Evolutionary conservation across 1,140 invertebrate genomes (phyloP), one percentile per base, ranked within the genome.

Genomic region (Ephestia elutella): DNA sequence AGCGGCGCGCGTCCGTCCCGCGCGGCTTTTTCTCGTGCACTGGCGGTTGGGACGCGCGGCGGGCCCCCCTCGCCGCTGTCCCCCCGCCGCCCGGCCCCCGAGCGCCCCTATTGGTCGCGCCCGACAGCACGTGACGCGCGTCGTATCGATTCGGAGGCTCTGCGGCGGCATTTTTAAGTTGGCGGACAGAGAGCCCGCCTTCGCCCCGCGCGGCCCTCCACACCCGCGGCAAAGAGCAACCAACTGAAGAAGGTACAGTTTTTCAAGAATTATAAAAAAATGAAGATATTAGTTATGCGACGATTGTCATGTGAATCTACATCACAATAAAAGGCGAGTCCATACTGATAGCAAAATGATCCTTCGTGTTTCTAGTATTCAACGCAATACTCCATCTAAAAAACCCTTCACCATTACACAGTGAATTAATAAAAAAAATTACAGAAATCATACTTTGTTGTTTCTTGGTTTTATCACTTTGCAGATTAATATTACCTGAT

Each of bases 151-250:
- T 93, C 92, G 91, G 90, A 91, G 90, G 90, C 90, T 89, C 89
- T 90, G 92, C 92, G 92, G 92, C 92, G 92, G 92, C 92, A 93
- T 93, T 93, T 93, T 93, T 93, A 93, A 93, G 91, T 93, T 93
- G 83, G 76, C 84, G 80, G 77, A 63, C 78, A 71, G 78, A 80
- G 82, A 80, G 74, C 75, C 79, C 83, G 79, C 82, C 84, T 80
- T 73, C 75, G 71, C 65, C 80, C 82, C 82, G 76, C 82, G 68
- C 76, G 65, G 64, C 74, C 11, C 78, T 65, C 66, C 63, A 71
- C 79, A 69, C 78, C 71, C 73, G 67, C 62, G 50, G 5, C 63
- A 75, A 61, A 80, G 73, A 83, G 10, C 65, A 82, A 17, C 28
- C 10, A 35, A 2, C 10, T 9, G 32, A 35, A 15, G 38, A 15